A percentile compares a stretch with the other conserved stretches of the same genome.
Conservation (phyloP, 2,113 vertebrate species). For the western clawed frog (Xenopus tropicalis) region UCB_Xtro_10.0 CM004446.2:93700501-93701000, state of each 20-base stretch:
- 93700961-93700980: slow-evolving; percentile 84
- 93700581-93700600: no score
- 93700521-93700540: background rate
- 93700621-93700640: no score
- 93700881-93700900: slow-evolving; percentile 92
- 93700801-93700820: slow-evolving; percentile 83
- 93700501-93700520: background rate
- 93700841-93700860: slow-evolving; percentile 89
- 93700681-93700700: no score
- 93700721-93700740: slow-evolving; percentile 92
- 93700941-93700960: slow-evolving; percentile 95
- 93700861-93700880: slow-evolving; percentile 85
- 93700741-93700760: slow-evolving; percentile 95
- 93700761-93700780: slow-evolving; percentile 97
- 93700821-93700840: slow-evolving; percentile 97
- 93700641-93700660: no score
- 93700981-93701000: slow-evolving; percentile 86
- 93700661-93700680: no score
- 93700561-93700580: background rate
- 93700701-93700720: slow-evolving; percentile 86
- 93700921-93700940: slow-evolving; percentile 96
- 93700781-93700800: slow-evolving; percentile 85
- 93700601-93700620: no score
- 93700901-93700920: slow-evolving; percentile 96
- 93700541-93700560: background rate